Evolutionary conservation across 2,113 vertebrate genomes (phyloP).

Genomic region (Leiothrix lutea): DNA sequence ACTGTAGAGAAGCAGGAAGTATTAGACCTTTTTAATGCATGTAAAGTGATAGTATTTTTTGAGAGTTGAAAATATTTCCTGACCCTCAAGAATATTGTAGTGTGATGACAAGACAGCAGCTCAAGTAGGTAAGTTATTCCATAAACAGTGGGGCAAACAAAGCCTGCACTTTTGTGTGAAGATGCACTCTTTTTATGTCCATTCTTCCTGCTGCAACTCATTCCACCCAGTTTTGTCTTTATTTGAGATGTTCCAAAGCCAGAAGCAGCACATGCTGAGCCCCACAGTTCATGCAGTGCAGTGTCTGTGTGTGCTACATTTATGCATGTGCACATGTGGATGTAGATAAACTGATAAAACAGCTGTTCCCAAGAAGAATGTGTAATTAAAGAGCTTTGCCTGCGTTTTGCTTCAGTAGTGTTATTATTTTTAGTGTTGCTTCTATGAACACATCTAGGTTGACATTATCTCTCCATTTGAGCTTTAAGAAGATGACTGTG

Average conservation of each 20-base stretch:
- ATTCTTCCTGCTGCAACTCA: neutral
- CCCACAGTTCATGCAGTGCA: accelerated
- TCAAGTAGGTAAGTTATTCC: neutral
- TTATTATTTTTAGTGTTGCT: neutral
- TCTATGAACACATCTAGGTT: neutral
- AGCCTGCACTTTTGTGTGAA: neutral
- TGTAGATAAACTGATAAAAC: neutral
- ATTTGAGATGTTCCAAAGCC: neutral
- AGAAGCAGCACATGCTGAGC: neutral
- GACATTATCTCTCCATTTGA: neutral
- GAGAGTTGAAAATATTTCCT: neutral
- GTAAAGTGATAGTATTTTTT: neutral
- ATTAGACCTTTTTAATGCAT: neutral
- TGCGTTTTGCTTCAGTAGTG: neutral
- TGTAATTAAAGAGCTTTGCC: neutral
- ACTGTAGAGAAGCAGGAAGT: neutral
- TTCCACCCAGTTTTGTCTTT: neutral
- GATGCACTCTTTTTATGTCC: neutral
- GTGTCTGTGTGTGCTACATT: neutral
- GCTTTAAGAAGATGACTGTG: neutral
- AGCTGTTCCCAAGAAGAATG: neutral
- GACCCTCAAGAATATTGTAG: neutral
- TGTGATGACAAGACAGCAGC: neutral
- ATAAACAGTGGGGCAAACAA: neutral
- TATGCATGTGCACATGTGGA: neutral